Base-by-base conservation (phyloP, 2,888 invertebrate genomes). In the Lydus trimaculatus region DNA sequence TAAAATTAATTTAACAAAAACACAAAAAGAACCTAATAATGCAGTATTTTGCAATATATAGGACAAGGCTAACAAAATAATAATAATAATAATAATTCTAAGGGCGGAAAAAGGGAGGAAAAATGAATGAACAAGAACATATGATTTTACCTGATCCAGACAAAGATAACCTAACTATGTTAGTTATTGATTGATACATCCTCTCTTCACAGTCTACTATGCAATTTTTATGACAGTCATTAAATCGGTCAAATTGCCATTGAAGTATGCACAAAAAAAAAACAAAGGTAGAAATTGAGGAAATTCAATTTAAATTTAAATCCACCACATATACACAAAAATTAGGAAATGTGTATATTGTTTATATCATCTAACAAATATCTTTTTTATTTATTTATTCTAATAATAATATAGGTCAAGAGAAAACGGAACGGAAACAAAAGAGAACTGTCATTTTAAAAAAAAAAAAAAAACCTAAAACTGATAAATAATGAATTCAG, bases 151-250 rank as follows among this genome's bases (percentile, higher is more conserved):
- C 78, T 80, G 79, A 73, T 78, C 76, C 74, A 81, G 83, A 84
- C 76, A 84, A 80, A 83, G 83, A 83, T 78, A 80, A 81, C 81
- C 80, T 79, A 79, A 81, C 77, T 81, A 6, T 52, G 80, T 80
- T 78, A 80, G 82, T 84, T 52, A 84, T 84, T 84, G 84, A 84
- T 84, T 84, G 77, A 79, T 81, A 83, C 83, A 83, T 84, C 84
- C 84, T 84, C 52, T 48, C 48, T 23, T 3, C 83, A 82, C 79
- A 77, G 73, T 23, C 11, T 76, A 80, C 82, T 82, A 83, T 81
- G 81, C 81, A 81, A 81, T 80, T 81, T 79, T 75, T 67, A 73
- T 72, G 64, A 62, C 60, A 64, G 60, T 73, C 71, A 65, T 31
- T 23, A 59, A 66, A 66, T 58, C 36, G 64, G 13, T 36, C 52